These are phyloP conservation scores for Eulithis prunata DNA, from an alignment of 2,888 invertebrate genomes.

Conservation along the genomic window DNA sequence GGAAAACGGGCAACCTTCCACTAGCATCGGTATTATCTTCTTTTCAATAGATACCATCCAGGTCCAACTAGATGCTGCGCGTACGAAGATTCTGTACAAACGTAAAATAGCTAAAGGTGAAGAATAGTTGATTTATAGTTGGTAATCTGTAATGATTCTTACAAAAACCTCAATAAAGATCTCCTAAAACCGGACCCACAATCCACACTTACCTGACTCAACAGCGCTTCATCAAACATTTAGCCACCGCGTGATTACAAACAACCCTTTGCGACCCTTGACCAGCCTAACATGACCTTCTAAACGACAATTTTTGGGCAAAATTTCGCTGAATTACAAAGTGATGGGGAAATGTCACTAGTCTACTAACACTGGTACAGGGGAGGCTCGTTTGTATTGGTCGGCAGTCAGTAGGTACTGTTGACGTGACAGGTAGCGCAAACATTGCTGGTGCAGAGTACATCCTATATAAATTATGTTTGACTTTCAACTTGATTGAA, in stretches of 20 bases:
- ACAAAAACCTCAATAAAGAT: slow-evolving; percentile 8
- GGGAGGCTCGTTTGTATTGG: slow-evolving; percentile 35
- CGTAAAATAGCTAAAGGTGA: too few relatives aligned
- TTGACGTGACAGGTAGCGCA: slow-evolving; percentile 26
- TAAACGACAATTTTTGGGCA: slow-evolving; percentile 32
- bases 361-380: slow-evolving; percentile 40
- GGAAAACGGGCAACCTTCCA: slow-evolving; percentile 15
- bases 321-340: slow-evolving; percentile 38
- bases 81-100: too few relatives aligned
- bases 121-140: not conserved
- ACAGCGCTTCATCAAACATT: slow-evolving; percentile 30
- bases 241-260: slow-evolving; percentile 24
- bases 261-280: slow-evolving; percentile 19
- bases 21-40: slow-evolving; percentile 9
- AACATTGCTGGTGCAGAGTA: slow-evolving; percentile 13
- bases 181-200: slow-evolving; percentile 5
- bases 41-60: too few relatives aligned
- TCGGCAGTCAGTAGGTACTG: slow-evolving; percentile 33
- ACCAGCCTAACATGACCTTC: slow-evolving; percentile 34
- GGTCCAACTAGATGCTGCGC: too few relatives aligned
- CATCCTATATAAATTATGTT: not conserved
- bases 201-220: slow-evolving; percentile 22
- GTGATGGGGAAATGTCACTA: slow-evolving; percentile 38
- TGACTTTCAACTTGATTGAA: not conserved
- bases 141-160: slow-evolving; percentile 5